phyloP scores from a whole-genome alignment of 2,888 invertebrate species.

The Scotopteryx bipunctaria region DNA sequence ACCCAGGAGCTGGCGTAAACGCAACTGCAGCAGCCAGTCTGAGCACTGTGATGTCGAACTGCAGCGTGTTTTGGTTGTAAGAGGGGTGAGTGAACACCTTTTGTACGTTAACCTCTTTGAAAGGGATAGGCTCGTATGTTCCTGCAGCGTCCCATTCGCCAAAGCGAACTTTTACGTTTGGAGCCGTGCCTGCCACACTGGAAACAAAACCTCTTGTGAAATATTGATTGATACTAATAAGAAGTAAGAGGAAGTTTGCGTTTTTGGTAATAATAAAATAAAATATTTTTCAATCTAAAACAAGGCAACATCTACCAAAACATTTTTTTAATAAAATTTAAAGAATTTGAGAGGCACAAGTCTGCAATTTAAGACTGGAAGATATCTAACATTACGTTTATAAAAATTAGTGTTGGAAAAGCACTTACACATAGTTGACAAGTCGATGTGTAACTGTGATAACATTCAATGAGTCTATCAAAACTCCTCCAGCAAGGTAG shows the following conservation, averaged over 20 bases:
- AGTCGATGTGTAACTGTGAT: conserved; percentile 90
- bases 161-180: conserved; percentile 86
- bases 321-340: too few relatives aligned
- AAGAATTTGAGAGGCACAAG: background rate
- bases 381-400: too few relatives aligned
- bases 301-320: too few relatives aligned
- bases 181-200: conserved; percentile 74
- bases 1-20: conserved; percentile 67
- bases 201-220: conserved; percentile 2
- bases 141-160: conserved; percentile 90
- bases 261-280: too few relatives aligned
- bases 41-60: conserved; percentile 92
- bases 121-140: conserved; percentile 85
- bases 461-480: conserved; percentile 86
- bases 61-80: conserved; percentile 88
- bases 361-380: too few relatives aligned
- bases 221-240: too few relatives aligned
- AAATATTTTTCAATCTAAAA: too few relatives aligned
- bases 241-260: too few relatives aligned
- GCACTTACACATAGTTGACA: conserved; percentile 81
- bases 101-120: conserved; percentile 84
- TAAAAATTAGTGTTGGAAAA: too few relatives aligned
- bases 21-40: conserved; percentile 85
- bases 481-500: conserved; percentile 88
- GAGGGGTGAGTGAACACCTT: conserved; percentile 85